Evolutionary conservation across 2,888 invertebrate genomes (phyloP), one percentile per base, ranked within the genome.

Genomic region (Rhogogaster chlorosoma): DNA sequence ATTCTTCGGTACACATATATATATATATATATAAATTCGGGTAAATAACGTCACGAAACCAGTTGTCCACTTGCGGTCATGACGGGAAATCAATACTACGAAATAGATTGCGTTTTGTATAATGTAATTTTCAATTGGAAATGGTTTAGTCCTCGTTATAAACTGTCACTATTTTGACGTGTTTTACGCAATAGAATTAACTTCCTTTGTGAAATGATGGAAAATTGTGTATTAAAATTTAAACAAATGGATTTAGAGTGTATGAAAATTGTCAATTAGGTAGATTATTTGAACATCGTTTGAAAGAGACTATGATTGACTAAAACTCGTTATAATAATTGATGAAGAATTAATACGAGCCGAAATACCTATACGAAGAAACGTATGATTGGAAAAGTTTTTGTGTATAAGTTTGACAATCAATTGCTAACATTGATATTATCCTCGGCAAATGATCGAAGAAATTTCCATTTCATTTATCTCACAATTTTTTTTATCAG

Each of bases 61-160:
- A 38, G 73, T 73, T 73, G 73, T 73, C 73, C 38, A 73, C 22
- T 73, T 73, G 73, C 42, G 42, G 73, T 73, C 73, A 42, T 42
- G 73, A 73, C 73, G 42, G 38, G 42, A 73, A 73, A 73, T 73
- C 73, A 42, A 73, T 73, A 73, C 12, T 32, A 73, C 73, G 42
- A 73, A 73, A 73, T 73, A 73, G 73, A 73, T 73, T 38, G 73
- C 73, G 42, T 73, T 73, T 73, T 73, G 38, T 73, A 67, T 67
- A 73, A 73, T 26, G 26, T 42, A 73, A 73, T 73, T 73, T 73
- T 10, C n/a, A 73, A 73, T 42, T 38, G 26, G 26, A 42, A 42
- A 18, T 42, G 22, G 22, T 42, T 32, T 32, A 67, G 32, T 32
- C 32, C 67, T 67, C 32, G 29, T 32, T 67, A 18, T 7, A 67